phyloP scores from a whole-genome alignment of 2,113 vertebrate genomes.

The Petaurus breviceps region DNA sequence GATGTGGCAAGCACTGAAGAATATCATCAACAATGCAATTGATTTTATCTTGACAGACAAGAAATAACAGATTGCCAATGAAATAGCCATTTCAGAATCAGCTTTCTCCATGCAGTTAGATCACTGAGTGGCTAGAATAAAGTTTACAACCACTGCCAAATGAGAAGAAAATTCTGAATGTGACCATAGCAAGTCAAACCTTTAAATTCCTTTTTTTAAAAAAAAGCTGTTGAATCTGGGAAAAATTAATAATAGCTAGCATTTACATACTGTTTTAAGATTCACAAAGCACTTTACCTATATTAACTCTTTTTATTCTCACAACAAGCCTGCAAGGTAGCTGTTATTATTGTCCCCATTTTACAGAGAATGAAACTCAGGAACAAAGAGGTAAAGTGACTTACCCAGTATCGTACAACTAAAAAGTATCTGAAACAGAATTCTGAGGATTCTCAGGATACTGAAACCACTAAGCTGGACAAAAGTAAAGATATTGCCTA shows the following conservation, averaged over 20 bases:
- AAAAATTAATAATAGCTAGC: background rate
- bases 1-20: background rate
- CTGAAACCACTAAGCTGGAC: background rate
- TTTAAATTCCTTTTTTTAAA: background rate
- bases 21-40: background rate
- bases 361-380: background rate
- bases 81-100: background rate
- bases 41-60: background rate
- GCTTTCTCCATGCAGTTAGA: background rate
- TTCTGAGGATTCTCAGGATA: background rate
- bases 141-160: background rate
- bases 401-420: background rate
- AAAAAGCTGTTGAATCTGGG: background rate
- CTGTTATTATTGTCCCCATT: background rate
- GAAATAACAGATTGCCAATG: background rate
- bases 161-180: background rate
- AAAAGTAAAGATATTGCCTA: background rate
- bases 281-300: background rate
- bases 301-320: background rate
- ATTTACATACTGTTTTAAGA: background rate
- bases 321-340: background rate
- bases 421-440: background rate
- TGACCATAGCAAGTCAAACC: background rate
- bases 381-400: background rate
- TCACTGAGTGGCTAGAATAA: background rate